Evolutionary conservation across 1,140 invertebrate species (phyloP).

Genomic region (Diabrotica undecimpunctata): DNA sequence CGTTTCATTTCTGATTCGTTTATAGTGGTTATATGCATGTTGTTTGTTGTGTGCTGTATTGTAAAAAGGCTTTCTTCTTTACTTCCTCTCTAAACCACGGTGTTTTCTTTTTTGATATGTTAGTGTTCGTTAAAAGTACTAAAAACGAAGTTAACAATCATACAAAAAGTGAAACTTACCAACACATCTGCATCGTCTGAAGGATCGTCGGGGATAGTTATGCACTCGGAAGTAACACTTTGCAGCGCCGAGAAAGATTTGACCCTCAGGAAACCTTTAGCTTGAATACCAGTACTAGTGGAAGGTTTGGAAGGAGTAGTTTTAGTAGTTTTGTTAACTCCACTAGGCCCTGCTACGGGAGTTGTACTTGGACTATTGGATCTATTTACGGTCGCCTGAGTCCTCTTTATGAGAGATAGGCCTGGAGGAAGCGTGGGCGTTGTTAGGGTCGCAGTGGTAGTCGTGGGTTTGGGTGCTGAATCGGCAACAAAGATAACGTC

Average conservation of each 20-base stretch:
- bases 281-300: neutral
- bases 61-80: too few species aligned
- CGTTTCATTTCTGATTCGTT: too few species aligned
- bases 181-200: neutral
- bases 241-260: slow-evolving; percentile 35
- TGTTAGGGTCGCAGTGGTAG: slow-evolving; percentile 6
- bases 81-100: too few species aligned
- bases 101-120: too few species aligned
- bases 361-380: slow-evolving; percentile 6
- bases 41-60: too few species aligned
- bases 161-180: too few species aligned
- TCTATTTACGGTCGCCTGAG: neutral
- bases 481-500: slow-evolving; percentile 39
- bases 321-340: neutral
- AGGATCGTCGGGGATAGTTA: slow-evolving; percentile 42
- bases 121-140: too few species aligned
- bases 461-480: slow-evolving; percentile 5
- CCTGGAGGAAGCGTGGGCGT: neutral
- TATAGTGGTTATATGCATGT: too few species aligned
- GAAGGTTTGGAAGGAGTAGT: neutral
- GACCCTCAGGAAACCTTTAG: slow-evolving; percentile 30
- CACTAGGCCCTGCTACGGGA: slow-evolving; percentile 3
- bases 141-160: too few species aligned
- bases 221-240: slow-evolving; percentile 37
- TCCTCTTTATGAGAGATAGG: neutral